Percentiles rank a stretch among this genome's conserved stretches.
Conservation (phyloP, 2,113 vertebrate species). For the Pseudorasbora parva region DNA sequence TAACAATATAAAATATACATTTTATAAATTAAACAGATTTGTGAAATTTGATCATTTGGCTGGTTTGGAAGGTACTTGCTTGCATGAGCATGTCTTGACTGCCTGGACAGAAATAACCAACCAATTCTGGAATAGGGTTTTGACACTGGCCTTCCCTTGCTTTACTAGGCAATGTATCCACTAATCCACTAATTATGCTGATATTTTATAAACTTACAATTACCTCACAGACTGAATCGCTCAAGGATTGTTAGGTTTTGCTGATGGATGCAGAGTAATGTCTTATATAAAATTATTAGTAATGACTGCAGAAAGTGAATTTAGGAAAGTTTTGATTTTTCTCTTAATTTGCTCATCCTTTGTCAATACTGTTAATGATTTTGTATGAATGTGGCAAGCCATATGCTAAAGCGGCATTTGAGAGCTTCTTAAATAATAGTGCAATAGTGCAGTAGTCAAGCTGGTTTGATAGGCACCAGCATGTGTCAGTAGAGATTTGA, state of each 20-base stretch:
- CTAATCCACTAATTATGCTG: background rate
- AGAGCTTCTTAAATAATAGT: background rate
- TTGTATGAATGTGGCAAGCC: background rate
- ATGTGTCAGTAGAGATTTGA: conserved; percentile 50
- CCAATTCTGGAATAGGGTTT: background rate
- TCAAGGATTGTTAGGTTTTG: background rate
- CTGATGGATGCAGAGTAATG: background rate
- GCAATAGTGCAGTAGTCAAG: background rate
- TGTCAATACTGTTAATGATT: background rate
- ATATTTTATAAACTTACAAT: background rate
- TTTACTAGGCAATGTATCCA: conserved; percentile 31
- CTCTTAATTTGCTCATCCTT: background rate
- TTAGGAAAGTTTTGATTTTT: background rate
- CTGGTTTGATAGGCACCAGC: conserved; percentile 54
- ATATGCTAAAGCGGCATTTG: background rate
- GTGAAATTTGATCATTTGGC: background rate
- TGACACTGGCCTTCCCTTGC: background rate
- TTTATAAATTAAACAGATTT: background rate
- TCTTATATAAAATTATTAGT: background rate
- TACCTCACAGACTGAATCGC: background rate
- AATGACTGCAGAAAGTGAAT: background rate
- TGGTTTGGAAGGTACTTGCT: background rate
- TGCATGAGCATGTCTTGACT: background rate
- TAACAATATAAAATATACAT: background rate
- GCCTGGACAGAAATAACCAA: conserved; percentile 19